A percentile compares a stretch with the other conserved stretches of the same genome.
Evolutionary conservation across 2,888 invertebrate genomes (phyloP).

Genomic region (Clivina fossor): DNA sequence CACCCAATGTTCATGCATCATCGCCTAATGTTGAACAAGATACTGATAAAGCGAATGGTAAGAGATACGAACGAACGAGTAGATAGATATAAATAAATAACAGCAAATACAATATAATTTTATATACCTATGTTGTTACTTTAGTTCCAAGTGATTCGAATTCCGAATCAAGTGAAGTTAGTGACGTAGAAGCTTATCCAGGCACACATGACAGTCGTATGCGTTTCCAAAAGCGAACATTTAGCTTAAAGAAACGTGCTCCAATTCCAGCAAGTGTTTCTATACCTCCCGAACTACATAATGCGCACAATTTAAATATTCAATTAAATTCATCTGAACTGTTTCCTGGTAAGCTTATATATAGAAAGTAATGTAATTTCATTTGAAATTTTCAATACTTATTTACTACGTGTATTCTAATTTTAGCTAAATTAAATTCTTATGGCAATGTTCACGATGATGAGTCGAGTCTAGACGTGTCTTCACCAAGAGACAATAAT

Average conservation of each 20-base stretch:
- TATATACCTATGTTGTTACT: conserved; percentile 19
- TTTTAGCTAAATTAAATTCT: conserved; percentile 52
- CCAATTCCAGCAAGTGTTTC: conserved; percentile 46
- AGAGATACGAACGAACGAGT: no score
- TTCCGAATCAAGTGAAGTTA: conserved; percentile 51
- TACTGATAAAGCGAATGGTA: conserved; percentile 49
- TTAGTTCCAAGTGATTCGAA: conserved; percentile 51
- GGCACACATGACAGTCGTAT: conserved; percentile 47
- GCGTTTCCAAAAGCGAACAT: conserved; percentile 53
- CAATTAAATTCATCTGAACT: conserved; percentile 51
- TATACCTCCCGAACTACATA: conserved; percentile 65
- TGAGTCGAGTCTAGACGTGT: conserved; percentile 66
- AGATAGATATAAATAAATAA: conserved; percentile 4
- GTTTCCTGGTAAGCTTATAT: conserved; percentile 44
- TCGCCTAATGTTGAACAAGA: conserved; percentile 45
- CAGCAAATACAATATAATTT: neutral
- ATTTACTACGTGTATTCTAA: no score
- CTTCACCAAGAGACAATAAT: conserved; percentile 66
- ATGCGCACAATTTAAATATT: conserved; percentile 50
- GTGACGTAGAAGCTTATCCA: conserved; percentile 49
- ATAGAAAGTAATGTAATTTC: conserved; percentile 1
- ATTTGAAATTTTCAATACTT: conserved; percentile 13
- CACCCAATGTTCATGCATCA: conserved; percentile 48
- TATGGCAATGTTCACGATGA: conserved; percentile 61
- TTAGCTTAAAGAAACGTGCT: conserved; percentile 53